Percentiles rank a stretch among this genome's conserved stretches.
Evolutionary conservation across 2,113 vertebrate genomes (phyloP).

Genomic region (Gambusia affinis): DNA sequence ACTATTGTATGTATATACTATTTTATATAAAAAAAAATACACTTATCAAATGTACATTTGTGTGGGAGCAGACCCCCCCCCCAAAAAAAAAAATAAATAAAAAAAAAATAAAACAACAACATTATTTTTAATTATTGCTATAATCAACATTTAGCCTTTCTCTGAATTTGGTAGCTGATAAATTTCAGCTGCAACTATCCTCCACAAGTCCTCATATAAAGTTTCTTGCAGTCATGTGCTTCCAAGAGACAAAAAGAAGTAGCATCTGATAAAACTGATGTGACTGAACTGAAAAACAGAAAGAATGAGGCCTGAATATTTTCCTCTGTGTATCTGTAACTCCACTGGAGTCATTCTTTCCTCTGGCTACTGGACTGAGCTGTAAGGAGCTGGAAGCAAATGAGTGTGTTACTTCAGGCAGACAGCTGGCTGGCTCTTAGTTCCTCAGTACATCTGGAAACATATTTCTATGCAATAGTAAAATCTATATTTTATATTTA

Average conservation of each 20-base stretch:
- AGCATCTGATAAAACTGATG: constrained; percentile 13
- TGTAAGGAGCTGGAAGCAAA: constrained; percentile 34
- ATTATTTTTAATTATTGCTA: too few relatives aligned
- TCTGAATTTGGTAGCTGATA: too few relatives aligned
- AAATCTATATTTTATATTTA: too few relatives aligned
- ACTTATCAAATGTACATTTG: too few relatives aligned
- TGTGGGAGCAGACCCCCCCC: too few relatives aligned
- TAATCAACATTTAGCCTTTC: too few relatives aligned
- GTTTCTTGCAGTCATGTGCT: constrained; percentile 27
- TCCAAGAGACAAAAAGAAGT: constrained; percentile 36
- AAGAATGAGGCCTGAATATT: constrained; percentile 33
- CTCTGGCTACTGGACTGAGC: constrained; percentile 44
- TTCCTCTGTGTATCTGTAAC: constrained; percentile 54
- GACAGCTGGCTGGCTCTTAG: neutral
- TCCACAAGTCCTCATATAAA: constrained; percentile 30
- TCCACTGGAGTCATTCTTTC: constrained; percentile 67
- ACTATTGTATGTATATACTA: too few relatives aligned
- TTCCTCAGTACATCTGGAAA: constrained; percentile 3
- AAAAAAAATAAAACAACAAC: too few relatives aligned
- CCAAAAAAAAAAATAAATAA: too few relatives aligned
- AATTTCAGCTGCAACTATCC: neutral
- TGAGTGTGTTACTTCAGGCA: constrained; percentile 4
- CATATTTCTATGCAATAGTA: neutral
- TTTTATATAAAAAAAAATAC: too few relatives aligned
- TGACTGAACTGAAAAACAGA: constrained; percentile 41